Conservation (phyloP, 2,888 invertebrate species). For the Protophormia terraenovae region DNA sequence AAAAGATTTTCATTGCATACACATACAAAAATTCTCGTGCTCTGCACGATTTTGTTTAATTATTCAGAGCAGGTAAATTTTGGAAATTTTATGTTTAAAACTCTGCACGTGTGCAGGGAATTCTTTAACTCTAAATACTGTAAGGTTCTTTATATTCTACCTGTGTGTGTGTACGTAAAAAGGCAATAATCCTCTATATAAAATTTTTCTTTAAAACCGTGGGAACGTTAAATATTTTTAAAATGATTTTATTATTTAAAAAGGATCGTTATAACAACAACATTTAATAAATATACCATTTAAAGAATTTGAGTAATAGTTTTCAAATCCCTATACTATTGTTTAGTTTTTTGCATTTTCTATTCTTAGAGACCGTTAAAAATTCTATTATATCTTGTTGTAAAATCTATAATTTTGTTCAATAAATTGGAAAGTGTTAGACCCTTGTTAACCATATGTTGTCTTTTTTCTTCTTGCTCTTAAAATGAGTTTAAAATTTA, state of each 20-base stretch:
- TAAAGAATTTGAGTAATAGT: slow-evolving; percentile 12
- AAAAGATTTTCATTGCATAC: not conserved
- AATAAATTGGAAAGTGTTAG: slow-evolving; percentile 67
- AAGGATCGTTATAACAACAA: slow-evolving; percentile 51
- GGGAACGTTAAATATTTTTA: slow-evolving; percentile 41
- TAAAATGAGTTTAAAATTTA: not conserved
- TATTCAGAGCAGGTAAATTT: slow-evolving; percentile 52
- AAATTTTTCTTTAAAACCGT: slow-evolving; percentile 46
- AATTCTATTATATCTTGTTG: slow-evolving; percentile 24
- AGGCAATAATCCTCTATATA: slow-evolving; percentile 1
- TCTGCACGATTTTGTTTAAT: slow-evolving; percentile 48
- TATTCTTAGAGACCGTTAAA: slow-evolving; percentile 36
- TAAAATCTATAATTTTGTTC: slow-evolving; percentile 5
- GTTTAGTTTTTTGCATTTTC: slow-evolving; percentile 30
- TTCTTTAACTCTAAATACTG: not conserved
- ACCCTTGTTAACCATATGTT: slow-evolving; percentile 80
- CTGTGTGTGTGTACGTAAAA: slow-evolving; percentile 18
- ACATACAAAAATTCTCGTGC: slow-evolving; percentile 36
- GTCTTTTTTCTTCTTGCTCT: slow-evolving; percentile 47
- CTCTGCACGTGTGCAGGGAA: slow-evolving; percentile 59
- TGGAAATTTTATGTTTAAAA: slow-evolving; percentile 30
- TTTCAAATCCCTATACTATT: slow-evolving; percentile 25
- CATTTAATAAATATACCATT: not conserved
- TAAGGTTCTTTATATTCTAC: slow-evolving; percentile 33
- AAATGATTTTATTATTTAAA: slow-evolving; percentile 30